Base-by-base conservation (phyloP, 1,140 invertebrate species). In the Pseudomyrmex pallidus region DNA sequence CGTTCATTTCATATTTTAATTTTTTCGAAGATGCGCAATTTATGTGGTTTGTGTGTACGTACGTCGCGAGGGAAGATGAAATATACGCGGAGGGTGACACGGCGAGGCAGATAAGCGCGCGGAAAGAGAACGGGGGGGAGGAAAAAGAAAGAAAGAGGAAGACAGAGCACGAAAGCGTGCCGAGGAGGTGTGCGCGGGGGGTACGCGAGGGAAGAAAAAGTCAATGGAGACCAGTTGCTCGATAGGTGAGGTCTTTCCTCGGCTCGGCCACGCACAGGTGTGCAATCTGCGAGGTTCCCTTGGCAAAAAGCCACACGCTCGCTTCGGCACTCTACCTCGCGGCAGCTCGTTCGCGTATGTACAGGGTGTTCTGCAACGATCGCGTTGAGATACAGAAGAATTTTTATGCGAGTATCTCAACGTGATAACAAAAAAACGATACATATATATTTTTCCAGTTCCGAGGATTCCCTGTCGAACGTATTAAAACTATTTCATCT, bases 191-290 rank as follows among this genome's bases (percentile, higher is more conserved):
- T 74, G 76, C 78, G 82, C 84, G 74, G 64, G 82, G 89, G 85
- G 87, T 89, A 86, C 90, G 91, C 90, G 91, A 93, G 92, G 90
- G 90, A 93, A 93, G 91, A 94, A 93, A 94, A 93, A 94, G 92
- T 93, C 89, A 93, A 94, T 92, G 90, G 87, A 91, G 92, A 94
- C 92, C 93, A 93, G 92, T 93, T 93, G 90, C 85, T 92, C 93
- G 90, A 94, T 93, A 93, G 92, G 91, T 93, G 92, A 93, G 91
- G 92, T 94, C 93, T 93, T 93, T 94, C 89, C 91, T 91, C 90
- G 89, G 80, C 87, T 90, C 84, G 82, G 86, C 85, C 89, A 90
- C 85, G 89, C 91, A 93, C 93, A 93, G 92, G 93, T 94, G 93
- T 93, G 90, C 93, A 93, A 94, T 94, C 92, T 93, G 91, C 89